Evolutionary conservation across 2,797 vertebrate genomes (phyloP), one percentile per base, ranked within the genome.

Genomic region (Thalassophryne amazonica): DNA sequence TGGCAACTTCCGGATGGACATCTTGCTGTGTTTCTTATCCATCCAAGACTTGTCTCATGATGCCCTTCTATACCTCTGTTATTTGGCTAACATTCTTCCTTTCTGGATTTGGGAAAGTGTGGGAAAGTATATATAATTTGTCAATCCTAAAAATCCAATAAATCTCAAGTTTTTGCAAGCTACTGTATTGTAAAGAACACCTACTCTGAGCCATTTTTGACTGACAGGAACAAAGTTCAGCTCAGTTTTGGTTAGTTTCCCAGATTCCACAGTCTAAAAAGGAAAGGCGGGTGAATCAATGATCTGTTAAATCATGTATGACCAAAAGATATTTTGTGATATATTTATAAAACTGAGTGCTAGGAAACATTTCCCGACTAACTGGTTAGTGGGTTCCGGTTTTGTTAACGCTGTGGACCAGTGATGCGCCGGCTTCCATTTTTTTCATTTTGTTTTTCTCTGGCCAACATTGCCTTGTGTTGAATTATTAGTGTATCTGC

Each of bases 251-350:
- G 35, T 72, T 45, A 31, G 24, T 38, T 51, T 71, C 50, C 55
- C 65, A 38, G 50, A 54, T 45, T 57, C 52, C 39, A 48, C 28
- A 31, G 45, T 43, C 32, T 22, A 63, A 34, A 39, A 15, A 28
- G n/a, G 35, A 58, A 54, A 56, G 54, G 48, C 13, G 19, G 39
- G 49, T 57, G 41, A 68, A 73, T 72, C 54, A 40, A 64, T 63
- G 53, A 6, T 6, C 41, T 47, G 41, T 35, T 69, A 52, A 80
- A 83, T 69, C 66, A 69, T 54, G 51, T 60, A 54, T 51, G 52
- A 60, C 24, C 38, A 34, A 47, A 47, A 56, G 41, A 51, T 38
- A 56, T 50, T 73, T 60, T 60, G 31, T 39, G 13, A 68, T 43
- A 42, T 35, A 64, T 71, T 43, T 20, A 60, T 62, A 36, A 73